phyloP scores from a whole-genome alignment of 2,797 vertebrate genomes.

The Schizothorax lantsangensis region DNA sequence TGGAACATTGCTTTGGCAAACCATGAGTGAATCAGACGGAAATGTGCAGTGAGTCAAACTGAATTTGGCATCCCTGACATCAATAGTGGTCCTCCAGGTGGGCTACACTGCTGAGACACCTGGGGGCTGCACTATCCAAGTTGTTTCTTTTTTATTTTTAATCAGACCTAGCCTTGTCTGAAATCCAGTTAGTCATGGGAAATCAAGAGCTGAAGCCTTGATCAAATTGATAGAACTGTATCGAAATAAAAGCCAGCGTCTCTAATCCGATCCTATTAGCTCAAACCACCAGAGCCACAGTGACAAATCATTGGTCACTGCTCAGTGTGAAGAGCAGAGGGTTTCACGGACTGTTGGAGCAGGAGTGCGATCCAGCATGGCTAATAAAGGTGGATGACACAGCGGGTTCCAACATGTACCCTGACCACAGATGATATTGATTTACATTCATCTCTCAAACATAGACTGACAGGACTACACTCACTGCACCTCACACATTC shows the following conservation, averaged over 20 bases:
- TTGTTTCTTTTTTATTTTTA: neutral
- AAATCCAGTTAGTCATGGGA: slow-evolving; percentile 42
- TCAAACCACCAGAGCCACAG: slow-evolving; percentile 38
- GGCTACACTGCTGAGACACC: slow-evolving; percentile 2
- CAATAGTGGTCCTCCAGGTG: slow-evolving; percentile 10
- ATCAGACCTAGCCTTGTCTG: slow-evolving; percentile 26
- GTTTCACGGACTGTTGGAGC: slow-evolving; percentile 53
- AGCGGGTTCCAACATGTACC: slow-evolving; percentile 64
- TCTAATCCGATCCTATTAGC: slow-evolving; percentile 40
- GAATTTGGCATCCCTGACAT: slow-evolving; percentile 40
- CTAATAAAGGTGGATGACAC: slow-evolving; percentile 59
- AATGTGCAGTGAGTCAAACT: slow-evolving; percentile 29
- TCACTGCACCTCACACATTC: slow-evolving; percentile 55
- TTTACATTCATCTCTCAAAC: slow-evolving; percentile 73
- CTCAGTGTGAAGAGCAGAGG: slow-evolving; percentile 31
- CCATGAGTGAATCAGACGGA: slow-evolving; percentile 17
- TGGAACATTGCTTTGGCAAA: slow-evolving; percentile 29
- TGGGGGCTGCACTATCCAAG: neutral
- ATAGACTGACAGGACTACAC: slow-evolving; percentile 55
- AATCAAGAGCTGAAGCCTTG: slow-evolving; percentile 25
- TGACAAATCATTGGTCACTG: slow-evolving; percentile 39
- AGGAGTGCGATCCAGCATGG: slow-evolving; percentile 25
- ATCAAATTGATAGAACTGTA: slow-evolving; percentile 45
- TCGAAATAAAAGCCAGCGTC: slow-evolving; percentile 38
- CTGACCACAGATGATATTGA: slow-evolving; percentile 67